Base-by-base conservation (phyloP, 2,797 vertebrate species). In the Clamator glandarius region DNA sequence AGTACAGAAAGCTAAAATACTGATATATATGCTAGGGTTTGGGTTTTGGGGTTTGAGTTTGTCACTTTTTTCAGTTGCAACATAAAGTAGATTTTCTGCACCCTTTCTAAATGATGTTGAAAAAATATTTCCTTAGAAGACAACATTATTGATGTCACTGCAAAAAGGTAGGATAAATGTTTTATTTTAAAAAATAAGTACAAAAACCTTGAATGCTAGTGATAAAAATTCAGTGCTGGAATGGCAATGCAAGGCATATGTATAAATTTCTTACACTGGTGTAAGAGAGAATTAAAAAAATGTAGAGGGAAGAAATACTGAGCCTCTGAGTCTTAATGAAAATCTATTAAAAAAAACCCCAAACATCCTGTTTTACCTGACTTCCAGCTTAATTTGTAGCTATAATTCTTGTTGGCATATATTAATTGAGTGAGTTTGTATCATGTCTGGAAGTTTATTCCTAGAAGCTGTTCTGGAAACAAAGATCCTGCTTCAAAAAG, bases 31-130 rank as follows among this genome's bases (percentile, higher is more conserved):
- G 35, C 23, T 51, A 33, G 12, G 15, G 10, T 42, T 82, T 73
- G 2, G 1, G 1, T 3, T 41, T 35, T 10, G 24, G 8, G 1
- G 2, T 9, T 79, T n/a, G n/a, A 6, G 5, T 55, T 16, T 63
- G 8, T 5, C 50, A 5, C 4, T 36, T 63, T 61, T 35, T 82
- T 83, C 29, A 36, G 41, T 35, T 77, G 59, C 42, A 39, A 44
- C 21, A 28, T 79, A 18, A 61, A 70, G n/a, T 16, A 44, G 4
- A 8, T 46, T 36, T 83, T 36, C 33, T 26, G 12, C 26, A 54
- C 23, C 8, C 41, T 52, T 73, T n/a, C 39, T 36, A 67, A 35
- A 33, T 4, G 31, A 29, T 15, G 41, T 79, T 50, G 29, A 33
- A 12, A 16, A 44, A 5, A 66, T 17, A 35, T 46, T 59, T 68